Evolutionary conservation across 2,113 vertebrate species (phyloP), one percentile per base, ranked within the genome.

Genomic region (Psilopsiagon aurifrons): DNA sequence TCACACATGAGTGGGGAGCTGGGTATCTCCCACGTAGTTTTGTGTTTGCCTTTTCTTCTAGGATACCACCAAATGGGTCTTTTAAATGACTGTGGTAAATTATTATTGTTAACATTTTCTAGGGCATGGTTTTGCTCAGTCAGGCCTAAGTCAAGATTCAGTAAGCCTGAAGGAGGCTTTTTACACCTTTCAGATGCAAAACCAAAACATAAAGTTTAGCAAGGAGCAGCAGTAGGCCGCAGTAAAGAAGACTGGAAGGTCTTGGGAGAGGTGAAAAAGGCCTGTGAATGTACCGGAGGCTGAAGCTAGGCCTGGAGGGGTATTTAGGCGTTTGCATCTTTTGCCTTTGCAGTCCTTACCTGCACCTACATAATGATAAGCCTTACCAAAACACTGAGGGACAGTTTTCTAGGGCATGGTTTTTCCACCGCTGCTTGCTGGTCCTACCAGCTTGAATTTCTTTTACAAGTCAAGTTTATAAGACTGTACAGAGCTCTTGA

Each of bases 321-420:
- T 35, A 51, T 55, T 44, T 27, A 57, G 14, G 18, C 47, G 24
- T 37, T 60, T 92, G 12, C 27, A 47, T 31, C 14, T 27, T 86
- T 93, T 44, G 28, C 44, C 35, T 83, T 90, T 86, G 67, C 39
- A 66, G 14, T 80, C 18, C 41, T 62, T 83, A 24, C 77, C 73
- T 80, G 59, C 23, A 88, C 59, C 17, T 55, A 37, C 8, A 4
- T 31, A 63, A 59, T 52, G 15, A 59, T 41, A 82, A 92, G 18
- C 7, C 5, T 82, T 25, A 88, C 41, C 13, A 41, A 74, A 88
- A 57, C 0, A 0, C 0, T n/a, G 39, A 64, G n/a, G 23, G 13
- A 28, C 11, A 73, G 18, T 75, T 89, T 86, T 66, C 49, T 59
- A 23, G 43, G 51, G 35, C 23, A 67, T 47, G 25, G 35, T 62